A percentile compares a stretch with the other conserved stretches of the same genome.
Evolutionary conservation across 23 tunicate genomes (phyloP).

Genomic region (Styela plicata): DNA sequence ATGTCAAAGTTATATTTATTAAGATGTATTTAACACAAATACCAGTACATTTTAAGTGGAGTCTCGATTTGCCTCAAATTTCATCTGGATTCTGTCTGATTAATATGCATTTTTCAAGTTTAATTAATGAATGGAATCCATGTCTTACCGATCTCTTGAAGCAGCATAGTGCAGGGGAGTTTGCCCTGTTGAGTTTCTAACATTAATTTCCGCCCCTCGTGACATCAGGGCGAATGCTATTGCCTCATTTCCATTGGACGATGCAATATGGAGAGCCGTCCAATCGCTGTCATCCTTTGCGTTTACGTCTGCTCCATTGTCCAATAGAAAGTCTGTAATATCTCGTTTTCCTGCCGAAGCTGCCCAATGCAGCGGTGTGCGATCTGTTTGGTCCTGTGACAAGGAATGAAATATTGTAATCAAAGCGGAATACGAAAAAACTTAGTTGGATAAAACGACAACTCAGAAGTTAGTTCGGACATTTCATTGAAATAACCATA

Average conservation of each 20-base stretch:
- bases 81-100: too few species aligned
- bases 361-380: constrained; percentile 96
- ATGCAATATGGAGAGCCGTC: constrained; percentile 87
- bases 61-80: too few species aligned
- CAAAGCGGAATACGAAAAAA: too few species aligned
- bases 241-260: constrained; percentile 68
- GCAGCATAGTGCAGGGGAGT: constrained; percentile 93
- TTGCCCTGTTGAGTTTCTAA: constrained; percentile 58
- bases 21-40: too few species aligned
- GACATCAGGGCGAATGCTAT: constrained; percentile 54
- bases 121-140: too few species aligned
- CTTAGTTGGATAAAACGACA: too few species aligned
- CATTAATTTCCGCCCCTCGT: constrained; percentile 60
- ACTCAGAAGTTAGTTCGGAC: too few species aligned
- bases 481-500: too few species aligned
- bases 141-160: constrained; percentile 42
- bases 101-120: too few species aligned
- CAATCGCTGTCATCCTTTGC: constrained; percentile 80
- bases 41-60: too few species aligned
- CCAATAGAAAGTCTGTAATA: constrained; percentile 68
- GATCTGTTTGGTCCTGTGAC: constrained; percentile 61
- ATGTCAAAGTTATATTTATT: too few species aligned
- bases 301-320: constrained; percentile 70
- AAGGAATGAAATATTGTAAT: too few species aligned
- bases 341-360: constrained; percentile 71